phyloP scores from a whole-genome alignment of 2,113 vertebrate species.

The Neotoma lepida region DNA sequence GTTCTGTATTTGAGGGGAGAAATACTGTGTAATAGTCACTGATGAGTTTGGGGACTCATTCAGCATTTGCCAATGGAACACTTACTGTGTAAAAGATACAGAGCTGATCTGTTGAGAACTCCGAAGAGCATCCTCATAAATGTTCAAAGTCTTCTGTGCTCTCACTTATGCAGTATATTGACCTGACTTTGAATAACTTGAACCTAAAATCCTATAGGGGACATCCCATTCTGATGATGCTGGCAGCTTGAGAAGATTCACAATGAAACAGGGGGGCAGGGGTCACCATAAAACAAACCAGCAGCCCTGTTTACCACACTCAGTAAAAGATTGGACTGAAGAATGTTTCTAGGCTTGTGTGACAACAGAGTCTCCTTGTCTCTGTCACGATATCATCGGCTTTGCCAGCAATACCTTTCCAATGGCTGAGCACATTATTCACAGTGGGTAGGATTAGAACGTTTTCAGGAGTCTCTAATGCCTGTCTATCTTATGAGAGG shows the following conservation, averaged over 20 bases:
- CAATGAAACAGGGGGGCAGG: not conserved
- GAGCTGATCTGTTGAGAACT: not conserved
- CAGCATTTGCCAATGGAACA: not conserved
- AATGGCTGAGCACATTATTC: conserved; percentile 74
- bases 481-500: not conserved
- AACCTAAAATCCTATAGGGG: not conserved
- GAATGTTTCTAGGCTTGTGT: conserved; percentile 51
- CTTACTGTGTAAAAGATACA: not conserved
- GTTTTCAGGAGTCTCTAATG: conserved; percentile 61
- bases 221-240: not conserved
- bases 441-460: conserved; percentile 52
- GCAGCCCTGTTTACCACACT: conserved; percentile 33
- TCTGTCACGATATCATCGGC: conserved; percentile 57
- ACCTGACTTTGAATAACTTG: conserved; percentile 16
- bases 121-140: not conserved
- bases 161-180: conserved; percentile 2
- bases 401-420: conserved; percentile 69
- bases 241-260: not conserved
- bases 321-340: conserved; percentile 41
- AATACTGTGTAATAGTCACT: not conserved
- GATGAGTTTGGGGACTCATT: conserved; percentile 20
- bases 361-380: conserved; percentile 72
- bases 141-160: not conserved
- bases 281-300: conserved; percentile 48
- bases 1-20: not conserved